A percentile compares a stretch with the other conserved stretches of the same genome.
These are phyloP conservation scores for Hylaea fasciaria DNA, from an alignment of 2,888 invertebrate genomes.

Conservation along the genomic window DNA sequence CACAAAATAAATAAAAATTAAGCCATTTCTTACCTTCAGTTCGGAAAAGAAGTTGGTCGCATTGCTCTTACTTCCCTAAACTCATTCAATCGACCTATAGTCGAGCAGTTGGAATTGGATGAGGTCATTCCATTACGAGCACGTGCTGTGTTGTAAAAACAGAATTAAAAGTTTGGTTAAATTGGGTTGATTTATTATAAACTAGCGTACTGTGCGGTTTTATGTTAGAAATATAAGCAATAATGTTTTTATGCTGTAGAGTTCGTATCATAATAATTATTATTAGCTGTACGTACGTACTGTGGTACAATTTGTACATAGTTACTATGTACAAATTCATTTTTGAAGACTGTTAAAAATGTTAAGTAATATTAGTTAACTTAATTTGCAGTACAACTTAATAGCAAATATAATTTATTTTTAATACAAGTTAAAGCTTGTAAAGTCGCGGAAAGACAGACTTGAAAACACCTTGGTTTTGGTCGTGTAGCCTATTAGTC, in stretches of 20 bases:
- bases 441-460: no score
- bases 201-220: slow-evolving; percentile 28
- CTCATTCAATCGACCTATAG: slow-evolving; percentile 25
- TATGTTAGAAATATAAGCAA: slow-evolving; percentile 16
- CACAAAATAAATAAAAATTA: not conserved
- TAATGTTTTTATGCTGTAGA: slow-evolving; percentile 5
- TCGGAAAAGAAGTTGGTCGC: slow-evolving; percentile 24
- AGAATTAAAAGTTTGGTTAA: slow-evolving; percentile 35
- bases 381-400: no score
- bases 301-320: not conserved
- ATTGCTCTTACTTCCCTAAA: slow-evolving; percentile 34
- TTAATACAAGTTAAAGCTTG: no score
- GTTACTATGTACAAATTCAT: not conserved
- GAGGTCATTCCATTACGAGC: slow-evolving; percentile 40
- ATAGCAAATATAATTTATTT: no score
- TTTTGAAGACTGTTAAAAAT: no score
- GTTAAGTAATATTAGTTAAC: no score
- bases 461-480: no score
- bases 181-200: slow-evolving; percentile 38
- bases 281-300: not conserved
- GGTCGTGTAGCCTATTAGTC: no score
- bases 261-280: slow-evolving; percentile 4
- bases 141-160: slow-evolving; percentile 41
- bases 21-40: not conserved
- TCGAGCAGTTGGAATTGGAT: slow-evolving; percentile 38